These are phyloP conservation scores for Patella pellucida DNA, from an alignment of 2,888 invertebrate genomes.

Conservation along the genomic window DNA sequence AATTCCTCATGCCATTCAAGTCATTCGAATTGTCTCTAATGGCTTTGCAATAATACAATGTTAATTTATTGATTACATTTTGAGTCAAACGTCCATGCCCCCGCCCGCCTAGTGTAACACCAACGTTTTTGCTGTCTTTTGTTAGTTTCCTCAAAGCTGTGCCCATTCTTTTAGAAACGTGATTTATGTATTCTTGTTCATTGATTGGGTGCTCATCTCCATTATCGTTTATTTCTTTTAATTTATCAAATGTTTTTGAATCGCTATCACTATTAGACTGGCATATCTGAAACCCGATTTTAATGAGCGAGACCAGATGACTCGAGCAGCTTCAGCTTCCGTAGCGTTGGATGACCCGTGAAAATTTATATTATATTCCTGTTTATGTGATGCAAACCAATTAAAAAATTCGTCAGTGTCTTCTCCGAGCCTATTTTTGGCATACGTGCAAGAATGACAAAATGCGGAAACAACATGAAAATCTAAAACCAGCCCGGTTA, in stretches of 20 bases:
- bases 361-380: neutral
- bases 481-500: no score
- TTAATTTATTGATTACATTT: slow-evolving; percentile 10
- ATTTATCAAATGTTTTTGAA: no score
- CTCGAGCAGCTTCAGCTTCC: neutral
- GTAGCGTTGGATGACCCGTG: neutral
- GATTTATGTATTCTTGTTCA: neutral
- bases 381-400: neutral
- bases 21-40: neutral
- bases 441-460: slow-evolving; percentile 13
- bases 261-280: neutral
- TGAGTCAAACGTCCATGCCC: slow-evolving; percentile 14
- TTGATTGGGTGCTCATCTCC: neutral
- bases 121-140: slow-evolving; percentile 2
- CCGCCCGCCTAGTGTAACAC: slow-evolving; percentile 18
- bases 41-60: slow-evolving; percentile 19
- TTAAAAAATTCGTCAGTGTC: neutral
- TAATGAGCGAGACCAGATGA: no score
- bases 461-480: slow-evolving; percentile 8
- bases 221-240: neutral
- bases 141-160: slow-evolving; percentile 24
- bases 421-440: neutral
- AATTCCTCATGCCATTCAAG: slow-evolving; percentile 14
- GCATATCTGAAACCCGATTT: no score
- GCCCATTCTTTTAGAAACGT: slow-evolving; percentile 27